Base-by-base conservation (phyloP, 2,888 invertebrate genomes). In the Cataglyphis albicans region DNA sequence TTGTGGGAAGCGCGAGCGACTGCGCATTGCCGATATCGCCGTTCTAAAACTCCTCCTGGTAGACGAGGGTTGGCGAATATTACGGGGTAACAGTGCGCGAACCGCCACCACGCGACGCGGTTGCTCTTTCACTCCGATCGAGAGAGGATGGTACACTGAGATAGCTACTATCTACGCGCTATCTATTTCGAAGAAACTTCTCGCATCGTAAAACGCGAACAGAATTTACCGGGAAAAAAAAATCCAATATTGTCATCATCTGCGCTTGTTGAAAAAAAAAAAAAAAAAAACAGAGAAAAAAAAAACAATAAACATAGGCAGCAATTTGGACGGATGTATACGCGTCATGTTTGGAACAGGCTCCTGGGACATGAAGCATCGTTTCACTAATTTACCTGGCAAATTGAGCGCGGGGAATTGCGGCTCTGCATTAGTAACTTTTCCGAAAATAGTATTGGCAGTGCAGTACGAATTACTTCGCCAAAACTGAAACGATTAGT, bases 61-160 rank as follows among this genome's bases (percentile, higher is more conserved):
- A 86, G 85, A 89, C 89, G 84, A 90, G 87, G 87, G 88, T 88
- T 84, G 89, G 65, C 67, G 88, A 87, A 87, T 86, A 84, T 85
- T 74, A 82, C 87, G 78, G 84, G 84, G 88, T 81, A 89, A 91
- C 93, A 94, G 93, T 94, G 88, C 91, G 93, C 94, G 93, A 84
- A 90, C 90, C 93, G 93, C 92, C 90, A 90, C 88, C 93, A 92
- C 93, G 92, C 92, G 93, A 92, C 90, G 93, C 92, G 93, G 93
- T 91, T 92, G 89, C 89, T 89, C 85, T 86, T 75, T 72, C 82
- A 67, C 63, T 65, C 38, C 41, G 35, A 52, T 59, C 35, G n/a
- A 65, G 21, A 38, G 55, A 64, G 6, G 35, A 35, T n/a, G 75
- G 9, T 44, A 65, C 44, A 25, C 15, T 32, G 35, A 81, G 44